A percentile compares a stretch with the other conserved stretches of the same genome.
These are phyloP conservation scores for Amblyornis subalaris DNA, from an alignment of 2,113 vertebrate species.

Conservation along the genomic window DNA sequence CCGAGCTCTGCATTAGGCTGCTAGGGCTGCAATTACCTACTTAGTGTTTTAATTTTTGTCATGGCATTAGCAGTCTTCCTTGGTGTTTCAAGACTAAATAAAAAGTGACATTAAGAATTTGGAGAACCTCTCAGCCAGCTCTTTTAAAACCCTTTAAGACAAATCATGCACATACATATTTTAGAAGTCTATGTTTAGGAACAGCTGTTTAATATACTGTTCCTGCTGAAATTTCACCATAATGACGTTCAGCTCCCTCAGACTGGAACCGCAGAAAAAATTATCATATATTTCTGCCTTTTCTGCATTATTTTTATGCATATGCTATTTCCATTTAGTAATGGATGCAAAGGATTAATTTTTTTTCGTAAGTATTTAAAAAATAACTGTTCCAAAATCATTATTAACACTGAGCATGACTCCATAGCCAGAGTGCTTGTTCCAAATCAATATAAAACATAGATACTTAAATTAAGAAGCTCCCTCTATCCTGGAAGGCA, in stretches of 20 bases:
- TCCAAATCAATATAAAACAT: background rate
- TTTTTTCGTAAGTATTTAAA: background rate
- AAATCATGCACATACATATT: background rate
- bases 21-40: background rate
- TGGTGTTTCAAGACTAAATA: background rate
- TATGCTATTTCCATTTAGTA: background rate
- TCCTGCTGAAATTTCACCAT: background rate
- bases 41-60: background rate
- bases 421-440: background rate
- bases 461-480: background rate
- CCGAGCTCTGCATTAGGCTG: background rate
- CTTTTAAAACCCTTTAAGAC: background rate
- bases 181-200: conserved; percentile 3
- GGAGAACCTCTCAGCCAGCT: background rate
- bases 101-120: background rate
- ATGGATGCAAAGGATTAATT: background rate
- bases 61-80: background rate
- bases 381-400: background rate
- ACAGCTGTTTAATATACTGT: conserved; percentile 23
- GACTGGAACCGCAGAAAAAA: background rate
- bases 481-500: background rate
- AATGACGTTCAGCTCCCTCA: background rate
- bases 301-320: conserved; percentile 1
- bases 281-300: background rate
- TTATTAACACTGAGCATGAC: background rate